Base-by-base conservation (phyloP, 2,888 invertebrate genomes). In the Ramazzottius varieornatus region DNA sequence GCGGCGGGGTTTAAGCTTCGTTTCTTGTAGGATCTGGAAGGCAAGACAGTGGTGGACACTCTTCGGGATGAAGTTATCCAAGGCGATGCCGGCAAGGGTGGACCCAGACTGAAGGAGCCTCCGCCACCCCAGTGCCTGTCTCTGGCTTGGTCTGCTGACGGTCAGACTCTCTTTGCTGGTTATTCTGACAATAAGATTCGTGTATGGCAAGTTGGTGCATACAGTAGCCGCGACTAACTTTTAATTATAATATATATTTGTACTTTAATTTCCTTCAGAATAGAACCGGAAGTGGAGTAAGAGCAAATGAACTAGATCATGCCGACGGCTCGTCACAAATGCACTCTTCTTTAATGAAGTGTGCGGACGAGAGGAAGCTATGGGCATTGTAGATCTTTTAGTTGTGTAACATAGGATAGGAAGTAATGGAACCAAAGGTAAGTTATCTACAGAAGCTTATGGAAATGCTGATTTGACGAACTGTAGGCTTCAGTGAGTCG, bases 41-140 rank as follows among this genome's bases (percentile, higher is more conserved):
- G 90, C 80, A 98, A 98, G 82, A 90, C 92, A 77, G 90, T 94
- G 83, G 94, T 98, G 70, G 96, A 98, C 78, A 96, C 98, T 78
- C 83, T 98, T 70, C 85, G 86, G 74, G 91, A 93, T n/a, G 96
- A 96, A 75, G 88, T 94, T 71, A 86, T 91, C 68, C 82, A 13
- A 13, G n/a, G 63, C n/a, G 29, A 8, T n/a, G 32, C 13, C 32
- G 32, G 33, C 32, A 4, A 32, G 64, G n/a, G n/a, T n/a, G n/a
- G n/a, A n/a, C n/a, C 83, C 73, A 80, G 80, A 73, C 69, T 65
- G 64, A 69, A 72, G 65, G 91, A 91, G 78, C 84, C 88, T 65
- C 89, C 89, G 73, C 89, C 89, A 70, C 93, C 96, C 63, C 88
- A 91, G 77, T 98, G 98, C 79, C 82, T 92, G 70, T 96, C 92